Base-by-base conservation (phyloP, 2,888 invertebrate genomes). In the Sepiola atlantica region DNA sequence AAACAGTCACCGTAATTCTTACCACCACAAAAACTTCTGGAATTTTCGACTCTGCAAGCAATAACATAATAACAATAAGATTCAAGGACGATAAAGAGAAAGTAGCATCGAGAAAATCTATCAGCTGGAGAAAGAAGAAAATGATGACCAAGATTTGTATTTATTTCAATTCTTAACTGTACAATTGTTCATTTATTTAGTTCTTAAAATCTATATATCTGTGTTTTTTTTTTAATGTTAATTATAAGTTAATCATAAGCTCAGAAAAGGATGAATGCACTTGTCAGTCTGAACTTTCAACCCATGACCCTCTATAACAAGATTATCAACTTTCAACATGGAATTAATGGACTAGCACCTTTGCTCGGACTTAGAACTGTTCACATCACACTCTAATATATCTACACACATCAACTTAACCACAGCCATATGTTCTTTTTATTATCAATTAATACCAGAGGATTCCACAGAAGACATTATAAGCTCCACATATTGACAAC, bases 1-100 rank as follows among this genome's bases (percentile, higher is more conserved):
- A 16, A n/a, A n/a, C 77, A 77, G 77, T 21, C n/a, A 77, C 77
- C n/a, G 21, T 12, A 32, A n/a, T 77, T 77, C n/a, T 77, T 77
- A n/a, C n/a, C 14, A 32, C 77, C 28, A 28, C 77, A n/a, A n/a
- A n/a, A n/a, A 77, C 32, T 77, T 77, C 77, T 77, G 77, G n/a
- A 77, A 77, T n/a, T 77, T 77, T 77, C 32, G 3, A 77, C 77
- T 77, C 32, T n/a, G 77, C 16, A 18, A 77, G 77, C 77, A 77
- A 77, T 77, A 77, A 77, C n/a, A n/a, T 77, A 77, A 77, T 77
- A 77, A n/a, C 77, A 77, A 77, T 77, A 77, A 77, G n/a, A n/a
- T 77, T 77, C n/a, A 77, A n/a, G 77, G n/a, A 77, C 16, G n/a
- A 32, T 4, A n/a, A 77, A 77, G n/a, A 77, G n/a, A 32, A 77